These are phyloP conservation scores for Philaenus spumarius DNA, from an alignment of 1,140 invertebrate species.

Conservation along the genomic window DNA sequence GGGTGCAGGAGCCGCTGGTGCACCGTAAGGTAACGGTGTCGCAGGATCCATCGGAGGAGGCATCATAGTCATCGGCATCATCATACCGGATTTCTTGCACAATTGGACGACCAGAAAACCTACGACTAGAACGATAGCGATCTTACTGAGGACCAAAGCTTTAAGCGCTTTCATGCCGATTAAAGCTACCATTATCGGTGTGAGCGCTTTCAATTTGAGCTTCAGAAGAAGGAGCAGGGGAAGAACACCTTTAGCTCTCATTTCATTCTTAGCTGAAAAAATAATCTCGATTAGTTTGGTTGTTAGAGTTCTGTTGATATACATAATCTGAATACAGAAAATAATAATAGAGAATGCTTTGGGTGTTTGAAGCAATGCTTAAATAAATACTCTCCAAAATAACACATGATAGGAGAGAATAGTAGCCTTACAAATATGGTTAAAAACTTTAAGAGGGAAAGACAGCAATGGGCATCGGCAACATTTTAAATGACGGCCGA, in stretches of 20 bases:
- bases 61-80: constrained; percentile 64
- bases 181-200: constrained; percentile 70
- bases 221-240: constrained; percentile 71
- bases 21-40: constrained; percentile 51
- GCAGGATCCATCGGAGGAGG: constrained; percentile 40
- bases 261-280: constrained; percentile 48
- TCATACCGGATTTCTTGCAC: constrained; percentile 24
- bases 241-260: constrained; percentile 75
- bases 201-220: constrained; percentile 72
- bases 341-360: too few species aligned
- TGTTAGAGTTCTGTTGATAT: too few species aligned
- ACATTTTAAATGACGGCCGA: too few species aligned
- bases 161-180: constrained; percentile 75
- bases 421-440: too few species aligned
- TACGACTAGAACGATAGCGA: constrained; percentile 68
- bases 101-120: constrained; percentile 64
- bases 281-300: too few species aligned
- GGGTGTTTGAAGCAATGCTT: too few species aligned
- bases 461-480: too few species aligned
- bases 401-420: too few species aligned
- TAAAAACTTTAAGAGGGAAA: too few species aligned
- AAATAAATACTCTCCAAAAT: too few species aligned
- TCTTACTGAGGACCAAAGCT: constrained; percentile 72
- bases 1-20: constrained; percentile 38
- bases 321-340: too few species aligned